Evolutionary conservation across 2,797 vertebrate genomes (phyloP).

Genomic region (Garrulus glandarius): DNA sequence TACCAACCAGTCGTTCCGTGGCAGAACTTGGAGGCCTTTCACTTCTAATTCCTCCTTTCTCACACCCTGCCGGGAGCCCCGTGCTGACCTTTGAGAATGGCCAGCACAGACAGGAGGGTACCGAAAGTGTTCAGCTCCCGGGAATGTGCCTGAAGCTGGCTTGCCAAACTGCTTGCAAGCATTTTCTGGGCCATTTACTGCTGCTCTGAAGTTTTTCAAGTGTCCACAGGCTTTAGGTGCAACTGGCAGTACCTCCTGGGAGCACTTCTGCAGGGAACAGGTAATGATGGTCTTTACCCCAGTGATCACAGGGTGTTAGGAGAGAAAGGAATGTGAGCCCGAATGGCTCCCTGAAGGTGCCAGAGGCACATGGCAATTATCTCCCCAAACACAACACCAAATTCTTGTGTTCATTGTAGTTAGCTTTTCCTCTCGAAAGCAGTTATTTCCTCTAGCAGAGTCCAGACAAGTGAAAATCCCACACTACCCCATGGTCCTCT

Average conservation of each 20-base stretch:
- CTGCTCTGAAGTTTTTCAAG: not conserved
- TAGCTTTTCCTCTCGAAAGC: not conserved
- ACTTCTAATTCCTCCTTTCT: not conserved
- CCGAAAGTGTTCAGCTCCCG: rapidly evolving
- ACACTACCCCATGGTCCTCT: not conserved
- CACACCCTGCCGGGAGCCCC: not conserved
- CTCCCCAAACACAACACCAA: not conserved
- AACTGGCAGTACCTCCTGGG: not conserved
- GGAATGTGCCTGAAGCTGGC: not conserved
- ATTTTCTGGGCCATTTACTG: not conserved
- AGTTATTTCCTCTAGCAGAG: not conserved
- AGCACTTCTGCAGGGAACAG: not conserved
- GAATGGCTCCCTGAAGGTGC: not conserved
- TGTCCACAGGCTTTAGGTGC: not conserved
- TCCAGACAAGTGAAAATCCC: not conserved
- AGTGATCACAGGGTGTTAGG: conserved; percentile 30
- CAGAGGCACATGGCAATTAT: conserved; percentile 19
- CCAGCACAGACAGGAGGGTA: not conserved
- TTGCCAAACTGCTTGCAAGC: not conserved
- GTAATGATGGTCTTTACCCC: conserved; percentile 33
- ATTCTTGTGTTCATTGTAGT: not conserved
- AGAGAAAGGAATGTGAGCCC: conserved; percentile 1
- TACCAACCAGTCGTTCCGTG: rapidly evolving
- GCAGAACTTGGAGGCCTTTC: not conserved
- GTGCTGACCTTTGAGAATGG: not conserved